Conservation (phyloP, 2,113 vertebrate genomes). For the Apeltes quadracus region DNA sequence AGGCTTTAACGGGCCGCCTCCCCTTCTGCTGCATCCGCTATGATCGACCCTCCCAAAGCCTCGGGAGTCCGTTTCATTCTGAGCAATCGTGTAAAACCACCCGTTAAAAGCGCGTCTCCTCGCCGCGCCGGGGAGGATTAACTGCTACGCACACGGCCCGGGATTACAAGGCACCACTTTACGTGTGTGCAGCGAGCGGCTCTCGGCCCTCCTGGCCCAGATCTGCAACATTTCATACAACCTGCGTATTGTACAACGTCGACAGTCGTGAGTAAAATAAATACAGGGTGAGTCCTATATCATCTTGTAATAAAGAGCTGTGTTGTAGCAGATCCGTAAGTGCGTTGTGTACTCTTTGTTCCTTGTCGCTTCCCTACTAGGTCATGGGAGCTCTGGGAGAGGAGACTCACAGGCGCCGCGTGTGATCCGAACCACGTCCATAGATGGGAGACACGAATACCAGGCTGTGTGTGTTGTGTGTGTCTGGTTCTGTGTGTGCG, state of each 20-base stretch:
- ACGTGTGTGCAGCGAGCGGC: too few relatives aligned
- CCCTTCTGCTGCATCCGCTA: slow-evolving; percentile 19
- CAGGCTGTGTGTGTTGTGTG: slow-evolving; percentile 30
- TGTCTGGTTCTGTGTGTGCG: neutral
- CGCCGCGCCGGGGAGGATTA: slow-evolving; percentile 11
- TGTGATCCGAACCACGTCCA: slow-evolving; percentile 37
- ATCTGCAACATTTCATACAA: slow-evolving; percentile 42
- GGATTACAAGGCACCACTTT: slow-evolving; percentile 36
- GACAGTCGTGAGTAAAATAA: neutral
- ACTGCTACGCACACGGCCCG: neutral
- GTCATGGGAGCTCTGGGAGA: slow-evolving; percentile 62
- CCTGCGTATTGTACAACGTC: too few relatives aligned
- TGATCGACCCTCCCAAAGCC: slow-evolving; percentile 37
- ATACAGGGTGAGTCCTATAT: neutral
- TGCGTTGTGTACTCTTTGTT: slow-evolving; percentile 68
- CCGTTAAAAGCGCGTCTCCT: slow-evolving; percentile 9
- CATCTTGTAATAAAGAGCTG: neutral
- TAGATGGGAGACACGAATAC: slow-evolving; percentile 63
- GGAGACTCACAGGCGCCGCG: slow-evolving; percentile 41
- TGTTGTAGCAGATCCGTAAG: slow-evolving; percentile 57
- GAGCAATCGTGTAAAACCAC: slow-evolving; percentile 20
- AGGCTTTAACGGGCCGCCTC: slow-evolving; percentile 52
- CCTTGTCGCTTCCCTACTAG: slow-evolving; percentile 72
- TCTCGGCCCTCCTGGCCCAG: slow-evolving; percentile 60
- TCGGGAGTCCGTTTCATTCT: slow-evolving; percentile 1